phyloP scores from a whole-genome alignment of 2,797 vertebrate species.

The Intellagama lesueurii region DNA sequence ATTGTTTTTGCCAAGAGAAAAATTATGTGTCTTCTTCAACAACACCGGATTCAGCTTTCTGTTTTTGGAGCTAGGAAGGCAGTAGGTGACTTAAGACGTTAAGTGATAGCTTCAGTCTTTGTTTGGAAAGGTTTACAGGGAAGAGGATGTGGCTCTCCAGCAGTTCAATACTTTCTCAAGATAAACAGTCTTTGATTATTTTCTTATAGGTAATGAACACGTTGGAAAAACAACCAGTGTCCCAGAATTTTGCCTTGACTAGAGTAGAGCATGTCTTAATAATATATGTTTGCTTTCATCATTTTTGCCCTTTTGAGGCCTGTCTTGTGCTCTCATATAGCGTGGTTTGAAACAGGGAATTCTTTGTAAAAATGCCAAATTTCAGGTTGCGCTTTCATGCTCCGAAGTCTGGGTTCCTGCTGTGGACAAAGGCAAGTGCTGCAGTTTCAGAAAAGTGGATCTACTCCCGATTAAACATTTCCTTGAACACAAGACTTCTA shows the following conservation, averaged over 20 bases:
- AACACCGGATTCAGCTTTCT: background rate
- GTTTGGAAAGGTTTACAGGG: background rate
- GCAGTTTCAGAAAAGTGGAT: conserved; percentile 9
- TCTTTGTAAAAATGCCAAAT: conserved; percentile 49
- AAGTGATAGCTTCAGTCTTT: background rate
- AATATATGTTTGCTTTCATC: conserved; percentile 60
- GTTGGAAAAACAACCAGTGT: conserved; percentile 56
- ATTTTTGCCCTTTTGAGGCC: conserved; percentile 61
- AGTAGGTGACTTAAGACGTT: too few species aligned
- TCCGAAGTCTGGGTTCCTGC: conserved; percentile 28
- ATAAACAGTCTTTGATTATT: conserved; percentile 19
- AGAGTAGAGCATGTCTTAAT: conserved; percentile 29
- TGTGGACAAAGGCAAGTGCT: conserved; percentile 21
- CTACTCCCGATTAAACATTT: too few species aligned
- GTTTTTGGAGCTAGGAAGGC: background rate
- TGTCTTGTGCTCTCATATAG: conserved; percentile 35
- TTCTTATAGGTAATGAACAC: conserved; percentile 54
- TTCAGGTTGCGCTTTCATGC: conserved; percentile 44
- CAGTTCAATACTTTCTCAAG: background rate
- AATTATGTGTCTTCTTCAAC: background rate
- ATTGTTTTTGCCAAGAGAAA: background rate
- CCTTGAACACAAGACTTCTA: too few species aligned
- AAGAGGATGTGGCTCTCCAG: background rate
- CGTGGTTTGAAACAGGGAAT: conserved; percentile 59
- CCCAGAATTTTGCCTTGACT: conserved; percentile 72